phyloP scores from a whole-genome alignment of 2,888 invertebrate species.

The Alloscopus bannaensis region DNA sequence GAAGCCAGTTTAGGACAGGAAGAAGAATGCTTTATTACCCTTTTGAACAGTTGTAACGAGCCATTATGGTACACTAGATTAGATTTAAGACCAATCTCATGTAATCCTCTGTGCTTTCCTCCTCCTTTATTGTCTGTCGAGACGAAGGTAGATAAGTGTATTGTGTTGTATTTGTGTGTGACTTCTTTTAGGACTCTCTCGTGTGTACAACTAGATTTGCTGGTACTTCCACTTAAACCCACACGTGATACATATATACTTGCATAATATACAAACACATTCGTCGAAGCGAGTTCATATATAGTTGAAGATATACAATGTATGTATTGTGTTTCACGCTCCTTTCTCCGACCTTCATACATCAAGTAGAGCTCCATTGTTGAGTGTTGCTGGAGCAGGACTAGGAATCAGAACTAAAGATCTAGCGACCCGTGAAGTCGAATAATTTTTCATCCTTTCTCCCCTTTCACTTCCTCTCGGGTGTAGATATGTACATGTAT shows the following conservation, averaged over 20 bases:
- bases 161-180: slow-evolving; percentile 60
- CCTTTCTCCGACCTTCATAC: slow-evolving; percentile 20
- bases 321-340: slow-evolving; percentile 31
- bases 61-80: slow-evolving; percentile 65
- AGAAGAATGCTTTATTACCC: slow-evolving; percentile 63
- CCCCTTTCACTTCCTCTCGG: slow-evolving; percentile 47
- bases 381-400: slow-evolving; percentile 18
- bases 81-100: slow-evolving; percentile 63
- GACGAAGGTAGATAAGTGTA: slow-evolving; percentile 64
- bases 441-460: slow-evolving; percentile 59
- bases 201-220: neutral
- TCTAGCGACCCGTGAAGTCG: slow-evolving; percentile 61
- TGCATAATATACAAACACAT: neutral
- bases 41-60: slow-evolving; percentile 64
- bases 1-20: slow-evolving; percentile 19
- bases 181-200: neutral
- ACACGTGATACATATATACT: slow-evolving; percentile 19
- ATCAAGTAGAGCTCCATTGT: slow-evolving; percentile 1
- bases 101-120: slow-evolving; percentile 61
- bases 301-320: slow-evolving; percentile 23
- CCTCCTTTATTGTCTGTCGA: slow-evolving; percentile 58
- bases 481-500: slow-evolving; percentile 16
- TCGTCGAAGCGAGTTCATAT: too few relatives aligned
- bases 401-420: slow-evolving; percentile 56
- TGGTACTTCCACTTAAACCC: slow-evolving; percentile 4